These are phyloP conservation scores for Fragum whitleyi DNA, from an alignment of 2,888 invertebrate genomes.

Conservation along the genomic window DNA sequence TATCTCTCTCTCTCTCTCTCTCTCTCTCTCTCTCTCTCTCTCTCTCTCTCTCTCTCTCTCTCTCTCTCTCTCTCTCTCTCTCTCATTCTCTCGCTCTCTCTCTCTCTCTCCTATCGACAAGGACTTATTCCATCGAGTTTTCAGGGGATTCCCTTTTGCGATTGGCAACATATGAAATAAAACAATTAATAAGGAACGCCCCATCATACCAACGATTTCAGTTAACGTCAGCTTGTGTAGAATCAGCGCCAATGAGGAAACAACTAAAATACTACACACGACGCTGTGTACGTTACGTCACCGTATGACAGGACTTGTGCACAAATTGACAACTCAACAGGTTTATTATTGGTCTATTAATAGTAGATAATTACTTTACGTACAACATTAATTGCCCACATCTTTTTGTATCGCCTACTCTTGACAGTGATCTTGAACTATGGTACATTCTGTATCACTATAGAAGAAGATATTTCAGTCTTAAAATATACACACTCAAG, in stretches of 20 bases:
- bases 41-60: neutral
- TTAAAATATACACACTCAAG: no score
- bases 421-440: no score
- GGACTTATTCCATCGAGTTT: no score
- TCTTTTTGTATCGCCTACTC: no score
- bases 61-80: neutral
- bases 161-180: no score
- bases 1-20: no score
- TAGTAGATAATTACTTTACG: constrained; percentile 7
- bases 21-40: neutral
- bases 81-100: no score
- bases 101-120: neutral
- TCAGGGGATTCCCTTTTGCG: no score
- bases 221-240: neutral
- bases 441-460: no score
- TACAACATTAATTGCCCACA: neutral
- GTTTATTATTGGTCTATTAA: neutral
- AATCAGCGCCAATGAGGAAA: neutral
- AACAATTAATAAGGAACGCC: no score
- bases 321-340: constrained; percentile 7
- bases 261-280: neutral
- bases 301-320: constrained; percentile 1
- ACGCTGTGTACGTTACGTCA: constrained; percentile 3
- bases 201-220: no score
- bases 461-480: no score